Conservation (phyloP, 2,888 invertebrate species). For the Dryobotodes eremita region DNA sequence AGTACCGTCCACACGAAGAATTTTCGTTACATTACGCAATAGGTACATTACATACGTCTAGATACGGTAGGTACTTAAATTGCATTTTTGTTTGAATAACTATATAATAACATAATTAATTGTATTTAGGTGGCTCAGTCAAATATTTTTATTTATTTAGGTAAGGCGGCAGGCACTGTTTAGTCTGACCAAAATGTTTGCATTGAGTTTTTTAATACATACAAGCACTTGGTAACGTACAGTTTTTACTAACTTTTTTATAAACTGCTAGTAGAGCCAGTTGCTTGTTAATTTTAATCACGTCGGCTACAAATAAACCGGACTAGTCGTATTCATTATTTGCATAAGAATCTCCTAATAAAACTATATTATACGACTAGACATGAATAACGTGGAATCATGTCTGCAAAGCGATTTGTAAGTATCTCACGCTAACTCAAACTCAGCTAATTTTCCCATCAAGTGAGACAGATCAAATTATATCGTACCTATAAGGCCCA, state of each 20-base stretch:
- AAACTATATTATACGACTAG: conserved; percentile 20
- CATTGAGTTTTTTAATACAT: background rate
- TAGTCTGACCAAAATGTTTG: background rate
- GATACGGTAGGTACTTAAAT: background rate
- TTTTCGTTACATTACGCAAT: no score
- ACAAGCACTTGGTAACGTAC: background rate
- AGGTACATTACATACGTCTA: no score
- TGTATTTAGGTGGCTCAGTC: background rate
- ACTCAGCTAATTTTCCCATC: conserved; percentile 39
- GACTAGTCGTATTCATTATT: conserved; percentile 49
- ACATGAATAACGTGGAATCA: conserved; percentile 40
- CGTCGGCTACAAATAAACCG: conserved; percentile 47
- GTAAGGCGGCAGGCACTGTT: background rate
- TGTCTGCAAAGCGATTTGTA: conserved; percentile 25
- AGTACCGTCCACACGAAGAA: no score
- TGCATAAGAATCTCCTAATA: conserved; percentile 65
- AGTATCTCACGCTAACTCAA: conserved; percentile 35
- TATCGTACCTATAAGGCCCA: conserved; percentile 8
- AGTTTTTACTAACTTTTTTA: conserved; percentile 32
- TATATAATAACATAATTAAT: background rate
- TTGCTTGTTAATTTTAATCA: conserved; percentile 49
- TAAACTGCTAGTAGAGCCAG: background rate
- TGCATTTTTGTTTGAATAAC: background rate
- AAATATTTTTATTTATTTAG: background rate
- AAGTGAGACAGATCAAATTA: conserved; percentile 38